Conservation (phyloP, 2,888 invertebrate genomes). For the Onchidella celtica region DNA sequence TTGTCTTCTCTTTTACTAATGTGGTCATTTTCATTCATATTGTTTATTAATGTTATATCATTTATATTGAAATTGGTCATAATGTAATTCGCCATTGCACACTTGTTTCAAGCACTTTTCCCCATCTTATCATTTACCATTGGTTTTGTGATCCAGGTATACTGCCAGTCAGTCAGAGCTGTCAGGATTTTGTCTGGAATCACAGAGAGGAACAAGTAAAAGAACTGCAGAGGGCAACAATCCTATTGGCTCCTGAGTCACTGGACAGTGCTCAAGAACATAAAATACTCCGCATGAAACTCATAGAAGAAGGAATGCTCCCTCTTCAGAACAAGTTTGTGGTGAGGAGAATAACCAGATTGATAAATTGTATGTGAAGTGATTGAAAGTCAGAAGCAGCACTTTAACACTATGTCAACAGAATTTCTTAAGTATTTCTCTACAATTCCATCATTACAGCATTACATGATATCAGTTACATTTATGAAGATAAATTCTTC, state of each 20-base stretch:
- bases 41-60: background rate
- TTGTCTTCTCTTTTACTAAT: too few species aligned
- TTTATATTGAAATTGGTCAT: too few species aligned
- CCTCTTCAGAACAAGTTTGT: slow-evolving; percentile 82
- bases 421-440: too few species aligned
- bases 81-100: too few species aligned
- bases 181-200: slow-evolving; percentile 87
- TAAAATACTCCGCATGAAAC: slow-evolving; percentile 90
- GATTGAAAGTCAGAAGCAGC: too few species aligned
- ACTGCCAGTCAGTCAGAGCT: slow-evolving; percentile 88
- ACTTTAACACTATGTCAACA: too few species aligned
- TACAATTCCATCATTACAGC: too few species aligned
- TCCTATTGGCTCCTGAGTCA: slow-evolving; percentile 85
- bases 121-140: background rate
- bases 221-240: slow-evolving; percentile 87
- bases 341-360: too few species aligned
- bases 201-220: slow-evolving; percentile 88
- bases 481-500: too few species aligned
- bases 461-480: too few species aligned
- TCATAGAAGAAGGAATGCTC: slow-evolving; percentile 87
- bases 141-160: slow-evolving; percentile 84
- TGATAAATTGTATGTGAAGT: too few species aligned
- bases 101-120: too few species aligned
- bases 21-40: background rate
- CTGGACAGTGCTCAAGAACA: slow-evolving; percentile 85